phyloP scores from a whole-genome alignment of 2,113 vertebrate species.

The Mus musculus region DNA sequence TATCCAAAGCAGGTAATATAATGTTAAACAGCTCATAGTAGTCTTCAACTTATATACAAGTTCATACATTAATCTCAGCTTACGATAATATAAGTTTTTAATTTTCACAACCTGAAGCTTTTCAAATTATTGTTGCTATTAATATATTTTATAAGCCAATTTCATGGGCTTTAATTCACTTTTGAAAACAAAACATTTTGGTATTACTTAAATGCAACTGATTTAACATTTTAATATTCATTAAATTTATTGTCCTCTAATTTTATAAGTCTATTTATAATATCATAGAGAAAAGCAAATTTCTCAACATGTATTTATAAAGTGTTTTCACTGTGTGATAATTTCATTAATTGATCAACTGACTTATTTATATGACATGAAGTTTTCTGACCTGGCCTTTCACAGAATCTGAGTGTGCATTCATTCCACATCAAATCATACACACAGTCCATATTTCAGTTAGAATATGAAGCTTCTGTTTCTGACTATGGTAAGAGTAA shows the following conservation, averaged over 20 bases:
- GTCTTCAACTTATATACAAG: neutral
- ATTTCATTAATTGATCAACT: neutral
- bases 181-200: neutral
- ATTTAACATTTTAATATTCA: neutral
- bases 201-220: neutral
- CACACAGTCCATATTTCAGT: neutral
- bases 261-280: conserved; percentile 1
- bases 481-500: neutral
- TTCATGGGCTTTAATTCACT: neutral
- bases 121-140: neutral
- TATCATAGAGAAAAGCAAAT: neutral
- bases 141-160: neutral
- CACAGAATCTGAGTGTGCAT: neutral
- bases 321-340: neutral
- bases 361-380: neutral
- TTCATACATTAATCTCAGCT: neutral
- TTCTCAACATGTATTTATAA: neutral
- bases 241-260: neutral
- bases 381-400: neutral
- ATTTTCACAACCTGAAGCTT: neutral
- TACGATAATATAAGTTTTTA: neutral
- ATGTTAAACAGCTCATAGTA: neutral
- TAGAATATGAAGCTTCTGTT: neutral
- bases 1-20: neutral
- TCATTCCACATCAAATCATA: neutral